A percentile compares a stretch with the other conserved stretches of the same genome.
These are phyloP conservation scores for Lathamus discolor DNA, from an alignment of 2,113 vertebrate genomes.

Conservation along the genomic window DNA sequence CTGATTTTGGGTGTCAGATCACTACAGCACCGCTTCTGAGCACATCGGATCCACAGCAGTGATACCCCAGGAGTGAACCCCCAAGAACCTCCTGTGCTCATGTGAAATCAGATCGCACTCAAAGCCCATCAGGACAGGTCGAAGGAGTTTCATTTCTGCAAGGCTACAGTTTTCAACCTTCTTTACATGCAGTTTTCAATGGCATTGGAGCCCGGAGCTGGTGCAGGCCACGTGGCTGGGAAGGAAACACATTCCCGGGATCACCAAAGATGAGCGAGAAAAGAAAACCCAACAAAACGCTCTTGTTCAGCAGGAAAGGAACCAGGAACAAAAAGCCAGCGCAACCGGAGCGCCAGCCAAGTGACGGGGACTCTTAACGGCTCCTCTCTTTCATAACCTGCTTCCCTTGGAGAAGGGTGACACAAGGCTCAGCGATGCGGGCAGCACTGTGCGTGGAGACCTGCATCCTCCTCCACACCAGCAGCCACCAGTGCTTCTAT, in stretches of 20 bases:
- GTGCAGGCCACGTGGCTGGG: background rate
- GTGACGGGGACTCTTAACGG: background rate
- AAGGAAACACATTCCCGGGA: background rate
- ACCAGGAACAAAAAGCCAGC: background rate
- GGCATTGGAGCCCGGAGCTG: background rate
- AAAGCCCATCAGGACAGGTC: background rate
- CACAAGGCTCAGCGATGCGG: background rate
- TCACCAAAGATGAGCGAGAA: background rate
- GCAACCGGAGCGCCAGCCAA: background rate
- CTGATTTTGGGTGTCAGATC: background rate
- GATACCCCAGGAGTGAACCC: background rate
- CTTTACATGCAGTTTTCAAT: background rate
- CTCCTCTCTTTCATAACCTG: background rate
- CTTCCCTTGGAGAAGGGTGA: background rate
- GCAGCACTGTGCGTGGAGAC: accelerated
- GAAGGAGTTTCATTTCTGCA: background rate
- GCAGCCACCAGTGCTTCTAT: background rate
- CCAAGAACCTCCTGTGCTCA: background rate
- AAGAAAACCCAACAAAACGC: background rate
- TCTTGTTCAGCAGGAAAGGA: background rate
- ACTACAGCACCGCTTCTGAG: background rate
- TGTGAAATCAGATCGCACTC: background rate
- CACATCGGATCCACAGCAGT: background rate
- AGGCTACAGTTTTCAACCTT: background rate
- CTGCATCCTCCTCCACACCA: background rate